Evolutionary conservation across 2,888 invertebrate genomes (phyloP), one percentile per base, ranked within the genome.

Genomic region (Chrysolina americana): DNA sequence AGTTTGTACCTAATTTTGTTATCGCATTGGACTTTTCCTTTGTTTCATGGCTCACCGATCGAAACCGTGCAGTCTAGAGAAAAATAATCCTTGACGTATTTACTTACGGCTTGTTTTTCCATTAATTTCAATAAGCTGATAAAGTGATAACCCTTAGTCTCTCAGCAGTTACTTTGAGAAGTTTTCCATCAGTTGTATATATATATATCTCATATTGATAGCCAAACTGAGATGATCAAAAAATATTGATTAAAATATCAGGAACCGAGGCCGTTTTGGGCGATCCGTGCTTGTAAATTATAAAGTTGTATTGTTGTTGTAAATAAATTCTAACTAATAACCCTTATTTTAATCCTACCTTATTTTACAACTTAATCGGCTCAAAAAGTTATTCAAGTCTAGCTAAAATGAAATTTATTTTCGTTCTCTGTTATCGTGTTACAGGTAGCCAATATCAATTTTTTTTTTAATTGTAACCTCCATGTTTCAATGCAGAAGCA

Each of bases 11-110:
- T 8, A 17, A 44, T 65, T 50, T 65, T 47, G 19, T 41, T 47
- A 28, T 65, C n/a, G 9, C 21, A 65, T 28, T 65, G 2, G 17
- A 50, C 28, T 17, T 17, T 41, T 47, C 21, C 53, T 41, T 41
- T 47, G 28, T 23, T 47, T 65, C 13, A 13, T 28, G n/a, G 13
- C 15, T 6, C 36, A 28, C 59, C 36, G 44, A 53, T 36, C 19
- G 50, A 71, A 41, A 64, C 70, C 74, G 47, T 64, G 74, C 74
- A 70, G 74, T 74, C 74, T 74, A 70, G 74, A 71, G 71, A 71
- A 74, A 66, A 74, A 71, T 65, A 63, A 23, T 21, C 53, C 11
- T 19, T 68, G 63, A 50, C 48, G 53, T 71, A 68, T 71, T 71
- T 63, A 65, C 68, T 65, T 69, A 64, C 17, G 15, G 41, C 69